Evolutionary conservation across 2,113 vertebrate species (phyloP), one percentile per base, ranked within the genome.

Genomic region (Laticauda colubrina): DNA sequence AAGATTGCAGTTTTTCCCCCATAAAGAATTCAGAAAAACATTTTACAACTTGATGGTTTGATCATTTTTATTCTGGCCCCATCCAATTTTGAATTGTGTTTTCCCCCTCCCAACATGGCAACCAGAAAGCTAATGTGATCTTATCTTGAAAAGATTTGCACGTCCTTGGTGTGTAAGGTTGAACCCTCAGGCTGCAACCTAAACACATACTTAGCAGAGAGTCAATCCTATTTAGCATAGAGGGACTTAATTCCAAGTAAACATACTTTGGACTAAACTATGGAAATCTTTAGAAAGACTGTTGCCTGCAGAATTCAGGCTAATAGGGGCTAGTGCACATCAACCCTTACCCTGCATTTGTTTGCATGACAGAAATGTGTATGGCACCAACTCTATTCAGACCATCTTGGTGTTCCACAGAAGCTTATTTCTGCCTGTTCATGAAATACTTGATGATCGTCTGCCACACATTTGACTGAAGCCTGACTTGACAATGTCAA

Each of bases 401-500:
- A 59, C 26, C 23, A 43, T 57, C 81, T 48, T 88, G 89, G 14
- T 86, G 87, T 86, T 93, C 87, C 24, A 87, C 87, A 43, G 24
- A 59, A 90, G 75, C 45, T 90, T 90, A 87, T 90, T 85, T 81
- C 51, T 92, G 88, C 88, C 15, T 81, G 85, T 90, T 94, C 39
- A 86, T 75, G 54, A 87, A 94, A 88, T 57, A 26, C 9, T 29
- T 29, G 91, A 53, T 39, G 91, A 48, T 87, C n/a, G 64, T 39
- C 88, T 88, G 75, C 85, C 93, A 90, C 85, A 91, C 57, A 75
- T 90, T 43, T 87, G 88, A 86, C 87, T 34, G 53, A 93, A 85
- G 94, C 92, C 87, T 91, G 91, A 48, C 48, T 93, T 2, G 59
- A 90, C 89, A 59, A 57, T 90, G 85, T 89, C 94, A 91, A 89